Conservation (phyloP, 2,113 vertebrate species). For the Centropristis striata region DNA sequence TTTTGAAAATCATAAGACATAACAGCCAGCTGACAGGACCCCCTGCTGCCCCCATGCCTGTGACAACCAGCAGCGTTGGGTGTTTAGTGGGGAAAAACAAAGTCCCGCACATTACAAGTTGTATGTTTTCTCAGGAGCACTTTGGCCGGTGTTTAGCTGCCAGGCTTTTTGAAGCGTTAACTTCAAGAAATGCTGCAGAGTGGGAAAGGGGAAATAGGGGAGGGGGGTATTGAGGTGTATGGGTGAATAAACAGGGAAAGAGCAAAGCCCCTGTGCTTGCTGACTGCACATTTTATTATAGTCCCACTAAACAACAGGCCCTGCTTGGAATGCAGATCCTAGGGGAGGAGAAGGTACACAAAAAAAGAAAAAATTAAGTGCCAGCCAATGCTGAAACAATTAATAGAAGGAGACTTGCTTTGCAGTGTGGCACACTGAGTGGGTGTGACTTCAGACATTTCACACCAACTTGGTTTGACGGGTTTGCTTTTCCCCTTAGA, state of each 20-base stretch:
- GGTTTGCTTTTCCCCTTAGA: background rate
- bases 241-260: slow-evolving; percentile 56
- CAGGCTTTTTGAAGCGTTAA: slow-evolving; percentile 69
- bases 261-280: slow-evolving; percentile 57
- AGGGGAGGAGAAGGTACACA: slow-evolving; percentile 44
- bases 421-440: slow-evolving; percentile 9
- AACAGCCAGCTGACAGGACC: slow-evolving; percentile 27
- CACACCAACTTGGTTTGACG: slow-evolving; percentile 11
- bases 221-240: slow-evolving; percentile 24
- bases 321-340: slow-evolving; percentile 67
- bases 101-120: slow-evolving; percentile 38
- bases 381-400: slow-evolving; percentile 62
- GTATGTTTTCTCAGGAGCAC: slow-evolving; percentile 57
- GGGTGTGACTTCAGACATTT: slow-evolving; percentile 42
- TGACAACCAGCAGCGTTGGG: slow-evolving; percentile 23
- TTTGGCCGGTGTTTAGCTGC: slow-evolving; percentile 55
- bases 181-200: slow-evolving; percentile 62
- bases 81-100: slow-evolving; percentile 23
- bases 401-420: slow-evolving; percentile 38
- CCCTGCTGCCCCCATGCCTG: slow-evolving; percentile 9
- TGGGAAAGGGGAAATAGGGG: slow-evolving; percentile 11
- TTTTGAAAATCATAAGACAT: slow-evolving; percentile 23
- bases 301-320: slow-evolving; percentile 78
- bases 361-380: slow-evolving; percentile 42
- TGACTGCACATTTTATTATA: slow-evolving; percentile 72